Evolutionary conservation across 2,113 vertebrate genomes (phyloP).

Genomic region (Tragulus kanchil): DNA sequence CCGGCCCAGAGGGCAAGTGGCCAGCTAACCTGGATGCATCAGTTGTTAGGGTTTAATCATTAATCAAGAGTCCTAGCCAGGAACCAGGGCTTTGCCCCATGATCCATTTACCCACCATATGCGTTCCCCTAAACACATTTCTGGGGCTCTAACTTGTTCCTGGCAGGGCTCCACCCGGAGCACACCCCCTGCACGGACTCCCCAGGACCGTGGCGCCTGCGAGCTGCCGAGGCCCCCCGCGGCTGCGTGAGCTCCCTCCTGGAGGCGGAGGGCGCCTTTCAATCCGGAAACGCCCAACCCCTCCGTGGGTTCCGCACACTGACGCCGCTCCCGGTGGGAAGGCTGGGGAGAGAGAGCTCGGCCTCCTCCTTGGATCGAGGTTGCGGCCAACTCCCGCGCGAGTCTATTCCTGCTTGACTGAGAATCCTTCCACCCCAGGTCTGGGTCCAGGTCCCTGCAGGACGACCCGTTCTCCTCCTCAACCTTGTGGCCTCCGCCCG

Average conservation of each 20-base stretch:
- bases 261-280: not conserved
- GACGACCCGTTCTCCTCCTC: not conserved
- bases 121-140: not conserved
- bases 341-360: not conserved
- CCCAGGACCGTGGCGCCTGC: not conserved
- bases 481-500: not conserved
- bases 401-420: not conserved
- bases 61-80: not conserved
- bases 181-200: not conserved
- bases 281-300: not conserved
- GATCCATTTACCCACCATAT: not conserved
- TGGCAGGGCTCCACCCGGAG: not conserved
- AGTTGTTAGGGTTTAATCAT: constrained; percentile 60
- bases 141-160: not conserved
- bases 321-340: not conserved
- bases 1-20: not conserved
- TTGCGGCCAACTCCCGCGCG: not conserved
- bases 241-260: not conserved
- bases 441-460: not conserved
- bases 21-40: not conserved
- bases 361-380: not conserved
- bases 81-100: not conserved
- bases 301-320: not conserved
- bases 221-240: not conserved
- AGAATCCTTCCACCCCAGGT: not conserved